phyloP scores from a whole-genome alignment of 2,888 invertebrate genomes.

The Schrankia costaestrigalis region DNA sequence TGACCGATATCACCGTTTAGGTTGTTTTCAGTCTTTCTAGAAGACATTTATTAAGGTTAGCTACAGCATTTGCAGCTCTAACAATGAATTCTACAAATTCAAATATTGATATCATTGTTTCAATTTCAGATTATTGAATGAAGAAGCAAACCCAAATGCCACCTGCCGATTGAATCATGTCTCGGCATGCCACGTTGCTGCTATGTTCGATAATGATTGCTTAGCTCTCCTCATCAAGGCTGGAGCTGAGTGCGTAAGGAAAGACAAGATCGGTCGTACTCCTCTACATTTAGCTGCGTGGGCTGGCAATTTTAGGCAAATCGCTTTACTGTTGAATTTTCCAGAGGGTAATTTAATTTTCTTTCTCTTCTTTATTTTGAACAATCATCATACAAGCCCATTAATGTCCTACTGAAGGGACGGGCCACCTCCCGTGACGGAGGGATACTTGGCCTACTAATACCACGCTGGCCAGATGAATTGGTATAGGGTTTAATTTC shows the following conservation, averaged over 20 bases:
- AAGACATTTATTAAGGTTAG: too few species aligned
- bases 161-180: constrained; percentile 27
- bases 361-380: not conserved
- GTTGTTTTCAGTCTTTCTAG: too few species aligned
- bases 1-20: too few species aligned
- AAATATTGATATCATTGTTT: not conserved
- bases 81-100: too few species aligned
- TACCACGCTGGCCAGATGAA: too few species aligned
- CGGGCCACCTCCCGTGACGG: too few species aligned
- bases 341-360: constrained; percentile 25
- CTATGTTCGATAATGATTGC: constrained; percentile 39
- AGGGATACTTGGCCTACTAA: too few species aligned
- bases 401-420: too few species aligned
- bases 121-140: constrained; percentile 26
- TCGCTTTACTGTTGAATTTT: constrained; percentile 34
- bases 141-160: constrained; percentile 31
- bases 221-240: constrained; percentile 41
- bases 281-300: constrained; percentile 58
- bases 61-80: too few species aligned
- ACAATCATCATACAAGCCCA: not conserved
- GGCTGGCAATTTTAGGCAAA: constrained; percentile 40
- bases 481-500: too few species aligned
- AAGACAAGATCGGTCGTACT: constrained; percentile 51
- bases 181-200: constrained; percentile 49
- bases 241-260: constrained; percentile 39